phyloP scores from a whole-genome alignment of 2,113 vertebrate species.

The Apteryx mantelli region DNA sequence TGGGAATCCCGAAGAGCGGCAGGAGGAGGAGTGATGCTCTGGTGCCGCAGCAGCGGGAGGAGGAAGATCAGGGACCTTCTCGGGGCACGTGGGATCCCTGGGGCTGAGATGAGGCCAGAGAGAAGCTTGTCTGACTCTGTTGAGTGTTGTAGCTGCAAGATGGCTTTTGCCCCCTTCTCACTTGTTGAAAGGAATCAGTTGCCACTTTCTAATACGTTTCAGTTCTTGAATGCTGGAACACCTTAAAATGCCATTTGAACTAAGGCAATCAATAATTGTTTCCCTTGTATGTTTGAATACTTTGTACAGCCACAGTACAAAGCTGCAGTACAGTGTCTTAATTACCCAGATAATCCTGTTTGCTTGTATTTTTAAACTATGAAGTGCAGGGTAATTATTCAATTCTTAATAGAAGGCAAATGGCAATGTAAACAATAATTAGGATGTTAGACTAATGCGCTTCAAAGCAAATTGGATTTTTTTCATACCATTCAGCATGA shows the following conservation, averaged over 20 bases:
- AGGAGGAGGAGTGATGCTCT: background rate
- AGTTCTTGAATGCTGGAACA: conserved; percentile 9
- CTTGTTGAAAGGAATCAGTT: background rate
- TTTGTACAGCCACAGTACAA: conserved; percentile 60
- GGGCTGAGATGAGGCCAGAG: background rate
- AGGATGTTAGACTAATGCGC: conserved; percentile 83
- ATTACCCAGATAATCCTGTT: conserved; percentile 91
- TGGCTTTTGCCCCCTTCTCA: background rate
- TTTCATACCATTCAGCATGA: conserved; percentile 82
- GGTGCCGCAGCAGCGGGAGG: background rate
- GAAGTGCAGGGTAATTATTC: conserved; percentile 80
- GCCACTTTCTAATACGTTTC: too few relatives aligned
- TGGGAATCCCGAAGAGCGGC: background rate
- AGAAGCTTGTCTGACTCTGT: background rate
- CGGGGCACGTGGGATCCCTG: background rate
- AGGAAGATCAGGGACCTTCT: background rate
- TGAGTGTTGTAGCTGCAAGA: background rate
- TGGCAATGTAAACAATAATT: conserved; percentile 88
- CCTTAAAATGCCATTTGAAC: conserved; percentile 50
- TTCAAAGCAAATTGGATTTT: conserved; percentile 85
- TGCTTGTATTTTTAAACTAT: conserved; percentile 87
- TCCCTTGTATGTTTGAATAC: conserved; percentile 12
- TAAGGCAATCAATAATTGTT: conserved; percentile 59
- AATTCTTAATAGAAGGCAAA: conserved; percentile 88
- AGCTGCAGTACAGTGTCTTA: conserved; percentile 79